Conservation (phyloP, 2,888 invertebrate species). For the Hesperia comma region DNA sequence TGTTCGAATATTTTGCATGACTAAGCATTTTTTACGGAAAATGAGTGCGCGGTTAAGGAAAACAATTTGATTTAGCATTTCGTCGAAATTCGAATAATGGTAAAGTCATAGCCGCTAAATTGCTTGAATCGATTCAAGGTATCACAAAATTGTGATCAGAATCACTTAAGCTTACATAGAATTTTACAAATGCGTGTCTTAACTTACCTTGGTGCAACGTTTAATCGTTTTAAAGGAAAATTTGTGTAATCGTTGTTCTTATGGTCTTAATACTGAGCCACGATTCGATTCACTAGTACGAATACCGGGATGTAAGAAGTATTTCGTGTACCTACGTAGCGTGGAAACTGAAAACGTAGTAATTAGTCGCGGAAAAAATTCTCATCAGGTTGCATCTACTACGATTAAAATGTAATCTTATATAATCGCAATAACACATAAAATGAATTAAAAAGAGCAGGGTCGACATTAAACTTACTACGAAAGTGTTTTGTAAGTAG, state of each 20-base stretch:
- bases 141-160: slow-evolving; percentile 3
- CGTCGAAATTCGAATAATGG: background rate
- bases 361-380: no score
- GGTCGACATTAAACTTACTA: no score
- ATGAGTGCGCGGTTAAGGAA: no score
- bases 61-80: background rate
- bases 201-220: background rate
- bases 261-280: background rate
- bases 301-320: background rate
- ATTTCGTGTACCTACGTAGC: background rate
- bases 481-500: no score
- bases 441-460: no score
- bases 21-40: background rate
- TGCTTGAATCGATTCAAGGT: background rate
- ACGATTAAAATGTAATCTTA: no score
- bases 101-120: background rate
- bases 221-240: slow-evolving; percentile 20
- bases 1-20: background rate
- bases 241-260: slow-evolving; percentile 12
- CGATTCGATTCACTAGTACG: background rate
- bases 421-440: no score
- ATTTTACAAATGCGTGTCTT: background rate
- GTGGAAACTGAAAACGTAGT: background rate
- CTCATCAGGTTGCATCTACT: no score
- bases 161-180: slow-evolving; percentile 4